Conservation (phyloP, 1,140 invertebrate species). For the Cepaea nemoralis region DNA sequence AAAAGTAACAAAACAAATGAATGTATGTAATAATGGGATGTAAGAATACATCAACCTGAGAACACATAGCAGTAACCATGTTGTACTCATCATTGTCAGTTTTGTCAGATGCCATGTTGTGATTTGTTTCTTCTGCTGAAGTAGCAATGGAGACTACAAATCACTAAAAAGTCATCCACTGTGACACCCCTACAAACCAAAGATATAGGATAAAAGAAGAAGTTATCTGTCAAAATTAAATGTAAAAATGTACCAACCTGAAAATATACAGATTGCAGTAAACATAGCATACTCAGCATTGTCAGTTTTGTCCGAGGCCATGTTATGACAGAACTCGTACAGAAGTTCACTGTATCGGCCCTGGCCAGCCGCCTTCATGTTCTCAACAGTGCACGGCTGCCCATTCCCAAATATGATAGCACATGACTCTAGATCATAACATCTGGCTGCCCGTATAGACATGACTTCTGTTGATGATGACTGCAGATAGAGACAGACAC, state of each 20-base stretch:
- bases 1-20: too few species aligned
- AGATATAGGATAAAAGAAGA: too few species aligned
- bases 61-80: conserved; percentile 97
- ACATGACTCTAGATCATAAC: conserved; percentile 91
- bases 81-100: conserved; percentile 98
- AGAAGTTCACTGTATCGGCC: conserved; percentile 64
- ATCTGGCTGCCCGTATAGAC: conserved; percentile 94
- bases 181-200: too few species aligned
- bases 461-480: conserved; percentile 98
- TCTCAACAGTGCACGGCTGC: conserved; percentile 73
- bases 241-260: conserved; percentile 77
- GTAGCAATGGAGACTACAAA: too few species aligned
- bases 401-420: conserved; percentile 94
- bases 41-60: conserved; percentile 80
- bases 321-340: conserved; percentile 86
- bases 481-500: too few species aligned
- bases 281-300: conserved; percentile 97
- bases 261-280: conserved; percentile 97
- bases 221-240: too few species aligned
- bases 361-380: conserved; percentile 64
- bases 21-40: too few species aligned
- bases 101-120: conserved; percentile 74
- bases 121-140: too few species aligned
- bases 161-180: too few species aligned
- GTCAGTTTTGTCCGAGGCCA: conserved; percentile 81